These are phyloP conservation scores for Radopholus similis DNA, from an alignment of 1,140 invertebrate species.

Conservation along the genomic window DNA sequence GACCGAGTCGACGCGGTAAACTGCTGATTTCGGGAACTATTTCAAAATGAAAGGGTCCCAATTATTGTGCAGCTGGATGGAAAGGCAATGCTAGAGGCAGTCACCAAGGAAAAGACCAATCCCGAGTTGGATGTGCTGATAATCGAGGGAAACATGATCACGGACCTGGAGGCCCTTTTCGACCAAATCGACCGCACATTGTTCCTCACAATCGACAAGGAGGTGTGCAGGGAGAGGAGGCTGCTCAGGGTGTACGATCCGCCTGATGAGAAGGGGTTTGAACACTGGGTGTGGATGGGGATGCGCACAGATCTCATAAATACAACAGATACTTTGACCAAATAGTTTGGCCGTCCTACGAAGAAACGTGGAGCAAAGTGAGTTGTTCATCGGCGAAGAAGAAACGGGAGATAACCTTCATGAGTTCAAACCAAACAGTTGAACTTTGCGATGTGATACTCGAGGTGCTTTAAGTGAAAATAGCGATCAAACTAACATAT, in stretches of 20 bases:
- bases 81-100: background rate
- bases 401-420: background rate
- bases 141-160: constrained; percentile 34
- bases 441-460: background rate
- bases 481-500: too few relatives aligned
- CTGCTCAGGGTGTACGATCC: constrained; percentile 25
- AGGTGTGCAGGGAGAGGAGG: constrained; percentile 19
- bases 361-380: constrained; percentile 12
- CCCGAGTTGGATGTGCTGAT: constrained; percentile 16
- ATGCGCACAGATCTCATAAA: background rate
- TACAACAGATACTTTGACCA: constrained; percentile 29
- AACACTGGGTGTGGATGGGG: background rate
- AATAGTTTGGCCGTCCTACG: constrained; percentile 37
- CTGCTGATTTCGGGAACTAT: background rate
- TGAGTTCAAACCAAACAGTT: background rate
- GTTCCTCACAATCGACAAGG: constrained; percentile 29
- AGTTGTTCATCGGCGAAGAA: background rate
- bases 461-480: background rate
- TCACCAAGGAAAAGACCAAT: background rate
- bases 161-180: constrained; percentile 7
- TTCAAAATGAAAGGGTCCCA: background rate
- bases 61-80: background rate
- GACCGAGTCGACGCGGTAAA: constrained; percentile 20
- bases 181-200: constrained; percentile 14
- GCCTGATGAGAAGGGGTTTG: constrained; percentile 26